Evolutionary conservation across 1,140 invertebrate genomes (phyloP).

Genomic region (Calycopis cecrops): DNA sequence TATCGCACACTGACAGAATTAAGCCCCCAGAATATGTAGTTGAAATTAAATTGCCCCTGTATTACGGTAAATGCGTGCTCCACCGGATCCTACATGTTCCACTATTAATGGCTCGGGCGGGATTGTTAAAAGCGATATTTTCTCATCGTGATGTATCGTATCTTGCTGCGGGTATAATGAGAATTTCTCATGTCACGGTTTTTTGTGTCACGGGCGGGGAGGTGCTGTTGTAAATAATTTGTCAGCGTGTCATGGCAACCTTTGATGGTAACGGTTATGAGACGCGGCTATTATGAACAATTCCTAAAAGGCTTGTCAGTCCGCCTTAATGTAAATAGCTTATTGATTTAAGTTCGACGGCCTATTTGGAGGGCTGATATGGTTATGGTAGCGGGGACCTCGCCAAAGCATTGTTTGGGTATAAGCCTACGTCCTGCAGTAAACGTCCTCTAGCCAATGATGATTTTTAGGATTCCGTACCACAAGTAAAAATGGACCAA

Average conservation of each 20-base stretch:
- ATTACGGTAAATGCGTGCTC: slow-evolving; percentile 9
- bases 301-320: no score
- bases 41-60: slow-evolving; percentile 10
- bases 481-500: no score
- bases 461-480: no score
- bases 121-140: slow-evolving; percentile 64
- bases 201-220: slow-evolving; percentile 49
- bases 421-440: no score
- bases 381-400: no score
- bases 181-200: slow-evolving; percentile 67
- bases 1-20: neutral
- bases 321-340: no score
- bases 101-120: slow-evolving; percentile 52
- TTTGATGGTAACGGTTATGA: no score
- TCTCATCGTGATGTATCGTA: slow-evolving; percentile 61
- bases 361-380: no score
- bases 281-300: no score
- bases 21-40: neutral
- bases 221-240: slow-evolving; percentile 52
- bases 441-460: no score
- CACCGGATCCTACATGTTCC: slow-evolving; percentile 15
- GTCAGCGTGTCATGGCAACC: slow-evolving; percentile 27
- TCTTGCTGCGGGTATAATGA: slow-evolving; percentile 60
- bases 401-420: no score
- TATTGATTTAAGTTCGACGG: no score